A percentile compares a stretch with the other conserved stretches of the same genome.
These are phyloP conservation scores for Microplitis mediator DNA, from an alignment of 1,140 invertebrate genomes.

Conservation along the genomic window DNA sequence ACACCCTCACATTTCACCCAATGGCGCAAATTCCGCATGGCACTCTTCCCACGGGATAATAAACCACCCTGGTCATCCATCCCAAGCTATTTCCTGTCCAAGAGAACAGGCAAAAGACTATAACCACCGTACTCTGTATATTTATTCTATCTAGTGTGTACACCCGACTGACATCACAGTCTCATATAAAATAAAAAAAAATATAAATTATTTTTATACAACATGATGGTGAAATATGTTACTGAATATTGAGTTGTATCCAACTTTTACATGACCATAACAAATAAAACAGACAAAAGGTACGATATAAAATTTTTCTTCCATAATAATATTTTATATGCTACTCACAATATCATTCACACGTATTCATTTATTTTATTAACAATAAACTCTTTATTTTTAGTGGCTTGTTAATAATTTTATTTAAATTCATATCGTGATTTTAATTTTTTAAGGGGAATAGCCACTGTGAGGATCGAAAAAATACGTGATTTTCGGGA, in stretches of 20 bases:
- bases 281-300: neutral
- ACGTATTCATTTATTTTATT: too few species aligned
- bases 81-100: neutral
- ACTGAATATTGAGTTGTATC: conserved; percentile 22
- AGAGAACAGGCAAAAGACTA: neutral
- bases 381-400: too few species aligned
- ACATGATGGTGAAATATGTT: conserved; percentile 22
- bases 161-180: too few species aligned
- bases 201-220: neutral
- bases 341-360: too few species aligned
- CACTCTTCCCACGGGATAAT: conserved; percentile 19
- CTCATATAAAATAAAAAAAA: neutral
- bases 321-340: too few species aligned
- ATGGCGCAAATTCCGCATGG: conserved; percentile 8
- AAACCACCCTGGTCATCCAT: conserved; percentile 15
- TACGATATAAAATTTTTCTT: too few species aligned
- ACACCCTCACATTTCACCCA: neutral
- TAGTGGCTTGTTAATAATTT: too few species aligned
- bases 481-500: too few species aligned
- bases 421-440: too few species aligned
- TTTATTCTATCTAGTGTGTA: too few species aligned
- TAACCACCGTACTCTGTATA: neutral
- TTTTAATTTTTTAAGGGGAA: too few species aligned
- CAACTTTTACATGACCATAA: conserved; percentile 9
- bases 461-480: too few species aligned